These are phyloP conservation scores for Pollimyrus isidori DNA, from an alignment of 2,113 vertebrate species.

Conservation along the genomic window DNA sequence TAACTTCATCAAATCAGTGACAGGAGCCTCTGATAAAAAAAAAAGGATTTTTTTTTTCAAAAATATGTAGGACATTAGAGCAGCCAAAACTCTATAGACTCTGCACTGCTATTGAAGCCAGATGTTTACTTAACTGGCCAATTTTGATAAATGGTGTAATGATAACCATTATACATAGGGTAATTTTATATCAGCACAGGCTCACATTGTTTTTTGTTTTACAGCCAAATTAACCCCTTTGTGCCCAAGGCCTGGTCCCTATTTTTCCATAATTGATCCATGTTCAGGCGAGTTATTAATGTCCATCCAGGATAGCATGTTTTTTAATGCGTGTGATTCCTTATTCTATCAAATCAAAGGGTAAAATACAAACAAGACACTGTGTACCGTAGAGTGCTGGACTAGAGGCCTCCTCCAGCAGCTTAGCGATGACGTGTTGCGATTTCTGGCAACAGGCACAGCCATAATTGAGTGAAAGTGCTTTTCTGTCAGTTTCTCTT, in stretches of 20 bases:
- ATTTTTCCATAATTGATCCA: constrained; percentile 35
- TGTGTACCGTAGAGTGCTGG: constrained; percentile 23
- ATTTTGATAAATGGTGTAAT: constrained; percentile 66
- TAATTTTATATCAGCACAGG: constrained; percentile 58
- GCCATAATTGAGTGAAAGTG: constrained; percentile 43
- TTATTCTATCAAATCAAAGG: neutral
- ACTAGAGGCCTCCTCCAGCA: neutral
- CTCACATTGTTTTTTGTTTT: constrained; percentile 52
- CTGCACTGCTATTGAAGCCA: constrained; percentile 66
- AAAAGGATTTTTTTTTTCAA: constrained; percentile 39
- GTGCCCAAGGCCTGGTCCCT: constrained; percentile 53
- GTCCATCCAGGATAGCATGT: constrained; percentile 31
- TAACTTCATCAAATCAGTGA: constrained; percentile 71
- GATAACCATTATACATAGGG: constrained; percentile 59
- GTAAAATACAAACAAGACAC: neutral
- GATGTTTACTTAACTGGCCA: constrained; percentile 68
- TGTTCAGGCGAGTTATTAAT: constrained; percentile 29
- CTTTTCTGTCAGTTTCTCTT: constrained; percentile 34
- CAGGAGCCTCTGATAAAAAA: constrained; percentile 59
- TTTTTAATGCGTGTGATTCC: neutral
- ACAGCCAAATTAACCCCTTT: constrained; percentile 53
- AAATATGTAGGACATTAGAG: constrained; percentile 63
- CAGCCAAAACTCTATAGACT: constrained; percentile 60
- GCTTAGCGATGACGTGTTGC: constrained; percentile 27
- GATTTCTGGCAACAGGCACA: constrained; percentile 25